These are phyloP conservation scores for Oryzias dopingdopingensis DNA, from an alignment of 2,797 vertebrate species.

Conservation along the genomic window DNA sequence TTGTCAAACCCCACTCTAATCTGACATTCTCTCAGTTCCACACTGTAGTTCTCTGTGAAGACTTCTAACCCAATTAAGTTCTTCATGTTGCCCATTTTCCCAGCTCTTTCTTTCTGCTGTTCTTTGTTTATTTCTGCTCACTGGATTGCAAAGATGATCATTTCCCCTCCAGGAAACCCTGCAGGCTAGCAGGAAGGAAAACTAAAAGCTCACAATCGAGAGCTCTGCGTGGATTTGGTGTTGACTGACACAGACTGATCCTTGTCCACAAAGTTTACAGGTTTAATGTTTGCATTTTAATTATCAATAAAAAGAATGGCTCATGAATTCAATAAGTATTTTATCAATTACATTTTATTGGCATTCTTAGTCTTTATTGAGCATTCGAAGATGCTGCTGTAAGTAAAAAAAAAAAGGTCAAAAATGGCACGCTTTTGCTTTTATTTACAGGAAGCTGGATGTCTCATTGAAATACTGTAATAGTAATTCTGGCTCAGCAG, in stretches of 20 bases:
- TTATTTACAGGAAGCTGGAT: no score
- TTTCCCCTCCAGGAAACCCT: conserved; percentile 73
- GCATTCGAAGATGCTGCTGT: no score
- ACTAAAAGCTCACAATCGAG: conserved; percentile 59
- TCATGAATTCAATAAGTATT: no score
- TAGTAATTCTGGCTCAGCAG: no score
- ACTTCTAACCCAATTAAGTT: conserved; percentile 50
- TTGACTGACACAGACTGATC: not conserved
- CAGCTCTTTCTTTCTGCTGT: conserved; percentile 45
- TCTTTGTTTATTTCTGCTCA: conserved; percentile 63
- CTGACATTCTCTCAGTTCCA: conserved; percentile 15
- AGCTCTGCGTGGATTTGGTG: conserved; percentile 39
- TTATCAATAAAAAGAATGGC: no score
- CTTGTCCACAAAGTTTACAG: no score
- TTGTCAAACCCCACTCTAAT: conserved; percentile 4
- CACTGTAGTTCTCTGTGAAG: conserved; percentile 10
- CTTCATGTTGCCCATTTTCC: conserved; percentile 62
- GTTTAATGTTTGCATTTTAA: no score
- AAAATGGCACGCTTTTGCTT: no score
- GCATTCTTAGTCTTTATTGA: no score
- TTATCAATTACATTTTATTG: no score
- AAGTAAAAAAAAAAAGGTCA: no score
- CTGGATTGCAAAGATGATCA: conserved; percentile 71
- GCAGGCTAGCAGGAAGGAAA: conserved; percentile 73
- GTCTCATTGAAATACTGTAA: no score